Base-by-base conservation (phyloP, 2,113 vertebrate species). In the Mellivora capensis region DNA sequence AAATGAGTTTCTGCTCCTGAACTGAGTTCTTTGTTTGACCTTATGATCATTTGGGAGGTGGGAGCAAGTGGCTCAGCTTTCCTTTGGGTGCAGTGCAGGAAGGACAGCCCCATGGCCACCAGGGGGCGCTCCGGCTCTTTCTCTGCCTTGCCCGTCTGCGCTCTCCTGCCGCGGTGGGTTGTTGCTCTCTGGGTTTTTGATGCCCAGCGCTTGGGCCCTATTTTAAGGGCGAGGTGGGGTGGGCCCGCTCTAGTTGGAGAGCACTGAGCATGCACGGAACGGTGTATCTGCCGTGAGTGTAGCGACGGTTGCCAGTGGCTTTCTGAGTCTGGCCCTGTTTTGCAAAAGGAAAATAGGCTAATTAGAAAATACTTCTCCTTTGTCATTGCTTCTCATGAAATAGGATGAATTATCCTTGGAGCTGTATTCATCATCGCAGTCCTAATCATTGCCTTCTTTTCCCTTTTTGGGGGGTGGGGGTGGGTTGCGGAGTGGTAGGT, bases 81-180 rank as follows among this genome's bases (percentile, higher is more conserved):
- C 20, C 4, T 31, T 42, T 34, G 47, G 27, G 44, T 69, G 8
- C 39, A 9, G 62, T 52, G 42, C 21, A 3, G 54, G n/a, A 80
- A 39, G 79, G 82, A 59, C 54, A 34, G 47, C 80, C 0, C 1
- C 1, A 7, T 18, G 11, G 12, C 98, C 99, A 98, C 97, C 94
- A 98, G 99, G 96, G 98, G 98, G 97, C 90, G 93, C 98, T 94
- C 21, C 96, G 95, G 97, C 20, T 96, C 94, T 97, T 85, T 77
- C 42, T 79, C 80, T 82, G 74, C 13, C 20, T 5, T 0, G 72
- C 95, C 21, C 31, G 29, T 3, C 18, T 3, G 3, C 23, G 15
- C 23, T 29, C 72, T 62, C 47, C 25, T 0, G 20, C 5, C 7
- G 4, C 34, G 29, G 59, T 34, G 39, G 62, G 39, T 10, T 67